Evolutionary conservation across 2,113 vertebrate species (phyloP).

Genomic region (Anser brachyrhynchus): DNA sequence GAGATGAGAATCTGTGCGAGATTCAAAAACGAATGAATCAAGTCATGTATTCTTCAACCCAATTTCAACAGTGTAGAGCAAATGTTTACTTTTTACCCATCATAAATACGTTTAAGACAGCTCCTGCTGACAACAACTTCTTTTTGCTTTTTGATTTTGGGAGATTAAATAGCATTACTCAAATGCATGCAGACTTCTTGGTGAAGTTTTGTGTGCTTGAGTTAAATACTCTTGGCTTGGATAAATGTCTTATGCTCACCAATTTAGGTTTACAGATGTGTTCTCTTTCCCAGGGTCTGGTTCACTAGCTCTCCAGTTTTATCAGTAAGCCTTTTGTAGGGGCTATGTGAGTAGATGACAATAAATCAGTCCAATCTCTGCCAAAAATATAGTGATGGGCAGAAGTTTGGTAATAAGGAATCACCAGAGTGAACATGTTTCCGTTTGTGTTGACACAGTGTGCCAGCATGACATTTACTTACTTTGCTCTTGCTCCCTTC

Average conservation of each 20-base stretch:
- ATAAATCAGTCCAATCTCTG: not conserved
- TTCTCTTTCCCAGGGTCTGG: not conserved
- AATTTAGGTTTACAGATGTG: not conserved
- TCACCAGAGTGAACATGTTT: rapidly evolving
- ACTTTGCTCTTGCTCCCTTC: not conserved
- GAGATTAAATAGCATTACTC: rapidly evolving
- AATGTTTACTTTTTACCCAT: not conserved
- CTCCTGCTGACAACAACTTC: rapidly evolving
- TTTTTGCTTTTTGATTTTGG: not conserved
- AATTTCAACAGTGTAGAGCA: not conserved
- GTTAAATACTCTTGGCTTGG: rapidly evolving
- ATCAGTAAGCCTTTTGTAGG: not conserved
- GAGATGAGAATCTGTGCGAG: not conserved
- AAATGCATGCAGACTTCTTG: not conserved
- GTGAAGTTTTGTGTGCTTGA: not conserved
- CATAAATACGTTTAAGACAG: rapidly evolving
- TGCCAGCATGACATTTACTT: not conserved
- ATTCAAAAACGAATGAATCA: not conserved
- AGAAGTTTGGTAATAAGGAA: not conserved
- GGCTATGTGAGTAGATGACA: not conserved
- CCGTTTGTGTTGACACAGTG: not conserved
- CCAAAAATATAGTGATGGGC: not conserved
- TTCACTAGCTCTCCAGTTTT: not conserved
- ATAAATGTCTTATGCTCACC: not conserved
- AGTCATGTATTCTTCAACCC: not conserved